Evolutionary conservation across 2,888 invertebrate genomes (phyloP), one percentile per base, ranked within the genome.

Genomic region (Phlogophora meticulosa): DNA sequence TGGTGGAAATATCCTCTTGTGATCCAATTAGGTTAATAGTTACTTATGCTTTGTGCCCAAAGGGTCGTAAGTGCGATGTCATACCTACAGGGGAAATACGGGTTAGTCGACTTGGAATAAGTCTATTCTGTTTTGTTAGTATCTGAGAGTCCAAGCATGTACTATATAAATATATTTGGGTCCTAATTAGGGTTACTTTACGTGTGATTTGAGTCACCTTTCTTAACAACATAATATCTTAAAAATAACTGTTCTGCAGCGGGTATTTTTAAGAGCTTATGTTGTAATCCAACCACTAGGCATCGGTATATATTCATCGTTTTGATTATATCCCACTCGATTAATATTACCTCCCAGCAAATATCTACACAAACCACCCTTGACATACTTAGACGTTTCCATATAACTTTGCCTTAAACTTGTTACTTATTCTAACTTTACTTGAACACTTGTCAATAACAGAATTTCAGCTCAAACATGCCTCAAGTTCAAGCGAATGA

Each of bases 361-460:
- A 34, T 32, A 13, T 61, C 9, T 2, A 48, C 24, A 20, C 2
- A 24, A 42, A 62, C 22, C 22, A 17, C 7, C 10, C 34, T 20
- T 20, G 9, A 24, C 17, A 10, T 28, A n/a, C n/a, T n/a, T n/a
- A 7, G 1, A 40, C 15, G 4, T n/a, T 38, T 38, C 4, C 10
- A 9, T 17, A 5, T 4, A 28, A 42, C 2, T 42, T 42, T 66
- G 13, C 13, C 0, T 10, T 40, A 13, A 22, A 61, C 40, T 48
- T 62, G 36, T 62, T 32, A 43, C 36, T 38, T 28, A 11, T 13
- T 28, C n/a, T 20, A 32, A 52, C 38, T 65, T 28, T 32, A 28
- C 11, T 61, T 48, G 15, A 69, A 46, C 0, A 36, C 36, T 28
- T 62, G 24, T 70, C 45, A 63, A 34, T 34, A 45, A 10, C 56